These are phyloP conservation scores for Acleris sparsana DNA, from an alignment of 2,888 invertebrate species.

Conservation along the genomic window DNA sequence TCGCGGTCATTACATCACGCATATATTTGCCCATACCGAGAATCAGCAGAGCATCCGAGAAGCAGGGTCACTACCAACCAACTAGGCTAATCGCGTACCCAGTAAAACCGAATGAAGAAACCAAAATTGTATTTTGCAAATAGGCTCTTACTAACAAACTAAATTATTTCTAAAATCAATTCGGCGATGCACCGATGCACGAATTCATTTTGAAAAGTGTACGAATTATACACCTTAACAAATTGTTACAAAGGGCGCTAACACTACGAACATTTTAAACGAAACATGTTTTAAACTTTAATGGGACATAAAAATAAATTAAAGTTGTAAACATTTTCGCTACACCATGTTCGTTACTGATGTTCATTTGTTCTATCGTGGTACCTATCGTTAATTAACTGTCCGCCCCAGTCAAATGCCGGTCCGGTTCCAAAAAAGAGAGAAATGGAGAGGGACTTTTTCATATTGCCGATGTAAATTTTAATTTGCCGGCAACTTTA, in stretches of 20 bases:
- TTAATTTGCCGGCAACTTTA: conserved; percentile 81
- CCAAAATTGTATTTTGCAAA: no score
- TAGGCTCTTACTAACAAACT: no score
- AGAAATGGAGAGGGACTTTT: conserved; percentile 72
- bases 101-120: no score
- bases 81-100: no score
- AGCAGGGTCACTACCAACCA: no score
- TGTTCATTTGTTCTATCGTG: conserved; percentile 70
- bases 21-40: no score
- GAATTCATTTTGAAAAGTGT: no score
- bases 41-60: no score
- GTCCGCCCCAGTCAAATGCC: conserved; percentile 74
- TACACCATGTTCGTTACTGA: conserved; percentile 59
- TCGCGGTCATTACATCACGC: no score
- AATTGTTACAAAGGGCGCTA: not conserved
- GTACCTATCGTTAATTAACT: conserved; percentile 70
- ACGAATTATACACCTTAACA: no score
- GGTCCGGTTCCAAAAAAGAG: conserved; percentile 66
- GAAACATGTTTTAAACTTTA: conserved; percentile 26
- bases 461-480: conserved; percentile 82
- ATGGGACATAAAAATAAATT: conserved; percentile 38
- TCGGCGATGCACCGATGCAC: no score
- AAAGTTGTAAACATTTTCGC: conserved; percentile 47
- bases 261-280: conserved; percentile 13
- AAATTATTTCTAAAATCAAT: no score